Evolutionary conservation across 2,797 vertebrate species (phyloP).

Genomic region (Cuniculus paca): DNA sequence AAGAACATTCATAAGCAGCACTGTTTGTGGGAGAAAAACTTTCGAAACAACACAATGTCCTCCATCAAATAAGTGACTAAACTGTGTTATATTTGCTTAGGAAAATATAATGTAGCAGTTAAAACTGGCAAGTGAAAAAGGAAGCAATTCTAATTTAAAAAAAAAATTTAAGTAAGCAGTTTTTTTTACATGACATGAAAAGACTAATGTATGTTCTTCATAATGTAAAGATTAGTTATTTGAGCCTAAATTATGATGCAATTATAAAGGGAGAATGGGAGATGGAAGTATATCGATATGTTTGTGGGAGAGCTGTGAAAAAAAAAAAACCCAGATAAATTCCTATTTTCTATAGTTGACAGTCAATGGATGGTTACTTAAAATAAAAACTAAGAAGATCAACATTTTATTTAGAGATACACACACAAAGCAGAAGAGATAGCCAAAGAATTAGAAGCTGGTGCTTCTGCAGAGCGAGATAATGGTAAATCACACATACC

Average conservation of each 20-base stretch:
- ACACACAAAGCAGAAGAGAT: background rate
- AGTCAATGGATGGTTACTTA: slow-evolving; percentile 3
- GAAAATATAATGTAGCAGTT: background rate
- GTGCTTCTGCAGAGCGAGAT: background rate
- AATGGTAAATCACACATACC: background rate
- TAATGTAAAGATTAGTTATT: background rate
- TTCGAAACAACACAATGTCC: background rate
- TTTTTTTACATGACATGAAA: background rate
- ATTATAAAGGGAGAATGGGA: background rate
- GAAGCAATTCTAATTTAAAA: background rate
- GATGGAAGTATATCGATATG: background rate
- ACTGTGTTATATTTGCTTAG: background rate
- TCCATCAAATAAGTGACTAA: background rate
- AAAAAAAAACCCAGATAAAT: background rate
- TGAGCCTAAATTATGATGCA: slow-evolving; percentile 10
- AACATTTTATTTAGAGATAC: slow-evolving; percentile 36
- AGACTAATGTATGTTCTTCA: background rate
- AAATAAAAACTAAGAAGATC: slow-evolving; percentile 41
- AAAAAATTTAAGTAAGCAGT: background rate
- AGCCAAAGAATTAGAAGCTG: background rate
- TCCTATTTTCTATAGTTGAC: background rate
- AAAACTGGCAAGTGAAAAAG: background rate
- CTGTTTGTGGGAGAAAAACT: background rate
- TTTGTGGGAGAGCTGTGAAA: background rate
- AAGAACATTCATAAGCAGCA: background rate